A percentile compares a stretch with the other conserved stretches of the same genome.
phyloP scores from a whole-genome alignment of 2,888 invertebrate species.

The Bombyx huttoni region DNA sequence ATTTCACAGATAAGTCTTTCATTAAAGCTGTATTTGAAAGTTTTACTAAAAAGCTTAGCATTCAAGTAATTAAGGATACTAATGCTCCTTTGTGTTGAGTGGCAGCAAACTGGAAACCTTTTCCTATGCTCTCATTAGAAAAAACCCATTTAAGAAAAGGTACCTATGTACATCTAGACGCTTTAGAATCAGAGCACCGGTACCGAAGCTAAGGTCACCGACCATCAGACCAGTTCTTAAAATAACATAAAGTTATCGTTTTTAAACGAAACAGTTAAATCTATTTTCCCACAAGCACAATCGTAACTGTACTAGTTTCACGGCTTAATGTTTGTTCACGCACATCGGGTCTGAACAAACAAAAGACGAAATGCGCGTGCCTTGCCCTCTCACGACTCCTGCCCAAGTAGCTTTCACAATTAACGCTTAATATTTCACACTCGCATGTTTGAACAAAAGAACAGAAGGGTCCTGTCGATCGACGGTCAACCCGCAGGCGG shows the following conservation, averaged over 20 bases:
- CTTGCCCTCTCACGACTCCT: slow-evolving; percentile 22
- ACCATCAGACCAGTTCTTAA: not conserved
- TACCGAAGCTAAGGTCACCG: no score
- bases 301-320: slow-evolving; percentile 32
- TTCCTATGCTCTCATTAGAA: no score
- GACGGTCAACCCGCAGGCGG: not conserved
- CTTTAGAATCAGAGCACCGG: no score
- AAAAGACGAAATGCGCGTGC: slow-evolving; percentile 18
- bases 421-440: slow-evolving; percentile 20
- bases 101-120: no score
- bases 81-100: no score
- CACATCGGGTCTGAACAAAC: slow-evolving; percentile 21
- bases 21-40: no score
- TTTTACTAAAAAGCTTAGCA: no score
- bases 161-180: no score
- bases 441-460: not conserved
- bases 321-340: slow-evolving; percentile 36
- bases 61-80: no score
- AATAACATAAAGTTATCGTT: not conserved
- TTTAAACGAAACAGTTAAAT: not conserved
- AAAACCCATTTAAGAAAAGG: no score
- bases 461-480: not conserved
- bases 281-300: slow-evolving; percentile 9
- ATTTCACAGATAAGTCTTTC: no score
- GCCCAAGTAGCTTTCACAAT: slow-evolving; percentile 30